These are phyloP conservation scores for Pycnomerus fuliginosus DNA, from an alignment of 2,888 invertebrate genomes.

Conservation along the genomic window DNA sequence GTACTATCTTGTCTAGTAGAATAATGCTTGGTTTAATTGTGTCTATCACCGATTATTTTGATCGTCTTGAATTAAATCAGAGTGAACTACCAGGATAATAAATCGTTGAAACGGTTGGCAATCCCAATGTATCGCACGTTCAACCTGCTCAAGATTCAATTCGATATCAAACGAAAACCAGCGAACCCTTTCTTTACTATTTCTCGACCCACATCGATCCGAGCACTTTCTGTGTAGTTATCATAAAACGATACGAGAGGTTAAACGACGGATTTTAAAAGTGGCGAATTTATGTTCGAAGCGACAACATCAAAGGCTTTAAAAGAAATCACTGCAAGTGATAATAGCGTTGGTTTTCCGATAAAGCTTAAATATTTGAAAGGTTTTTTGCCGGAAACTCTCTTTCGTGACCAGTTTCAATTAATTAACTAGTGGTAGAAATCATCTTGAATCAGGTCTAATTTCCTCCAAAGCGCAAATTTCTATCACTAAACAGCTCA, in stretches of 20 bases:
- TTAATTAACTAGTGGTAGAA: conserved; percentile 17
- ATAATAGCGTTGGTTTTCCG: conserved; percentile 31
- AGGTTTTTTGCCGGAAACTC: no score
- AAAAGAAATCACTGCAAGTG: conserved; percentile 29
- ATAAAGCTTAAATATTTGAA: no score
- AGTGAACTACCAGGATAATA: conserved; percentile 9
- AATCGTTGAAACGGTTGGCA: conserved; percentile 10
- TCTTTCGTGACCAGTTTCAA: no score
- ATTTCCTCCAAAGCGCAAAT: conserved; percentile 14
- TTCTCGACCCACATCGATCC: no score
- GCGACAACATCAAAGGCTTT: conserved; percentile 13
- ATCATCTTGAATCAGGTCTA: conserved; percentile 17
- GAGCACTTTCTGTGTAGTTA: conserved; percentile 11
- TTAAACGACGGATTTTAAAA: conserved; percentile 14
- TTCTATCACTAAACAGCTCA: conserved; percentile 14
- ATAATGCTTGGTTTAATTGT: no score
- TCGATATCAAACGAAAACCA: conserved; percentile 12
- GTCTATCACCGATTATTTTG: no score
- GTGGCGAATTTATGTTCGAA: conserved; percentile 13
- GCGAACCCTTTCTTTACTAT: conserved; percentile 15
- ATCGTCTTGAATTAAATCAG: conserved; percentile 10
- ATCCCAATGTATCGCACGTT: conserved; percentile 15
- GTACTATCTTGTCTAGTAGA: no score
- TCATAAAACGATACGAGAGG: conserved; percentile 15
- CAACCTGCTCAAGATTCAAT: conserved; percentile 14